phyloP scores from a whole-genome alignment of 2,888 invertebrate genomes.

The Argyresthia albistria region DNA sequence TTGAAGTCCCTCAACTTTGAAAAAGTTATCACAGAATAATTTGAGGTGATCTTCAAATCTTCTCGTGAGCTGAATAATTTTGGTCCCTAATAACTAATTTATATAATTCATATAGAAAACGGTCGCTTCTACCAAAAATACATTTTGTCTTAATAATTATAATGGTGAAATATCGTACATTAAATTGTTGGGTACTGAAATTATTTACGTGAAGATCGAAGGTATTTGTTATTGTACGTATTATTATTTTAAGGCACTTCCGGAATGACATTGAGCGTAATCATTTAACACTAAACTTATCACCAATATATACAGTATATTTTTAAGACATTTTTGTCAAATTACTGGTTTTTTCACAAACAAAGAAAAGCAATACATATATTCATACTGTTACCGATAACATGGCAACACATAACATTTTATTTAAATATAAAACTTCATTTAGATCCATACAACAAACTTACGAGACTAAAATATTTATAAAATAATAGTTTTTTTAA shows the following conservation, averaged over 20 bases:
- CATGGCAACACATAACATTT: constrained; percentile 49
- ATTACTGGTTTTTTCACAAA: constrained; percentile 21
- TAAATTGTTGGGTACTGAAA: background rate
- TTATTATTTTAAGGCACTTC: constrained; percentile 38
- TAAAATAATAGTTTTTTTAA: constrained; percentile 19
- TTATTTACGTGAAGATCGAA: background rate
- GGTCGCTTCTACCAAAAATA: constrained; percentile 18
- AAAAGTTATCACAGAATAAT: constrained; percentile 69
- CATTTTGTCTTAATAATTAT: constrained; percentile 29
- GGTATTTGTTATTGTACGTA: background rate
- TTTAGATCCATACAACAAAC: constrained; percentile 42
- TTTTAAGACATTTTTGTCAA: constrained; percentile 19
- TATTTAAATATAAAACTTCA: constrained; percentile 21
- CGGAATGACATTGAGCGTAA: constrained; percentile 63
- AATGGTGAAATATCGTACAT: constrained; percentile 19
- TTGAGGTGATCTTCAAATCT: constrained; percentile 61
- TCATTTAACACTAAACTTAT: constrained; percentile 16
- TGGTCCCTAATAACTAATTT: constrained; percentile 21
- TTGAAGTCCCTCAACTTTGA: constrained; percentile 65
- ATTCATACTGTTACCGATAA: constrained; percentile 47
- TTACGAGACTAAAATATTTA: constrained; percentile 14
- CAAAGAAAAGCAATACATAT: constrained; percentile 11
- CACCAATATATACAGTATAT: constrained; percentile 25
- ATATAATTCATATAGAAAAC: constrained; percentile 12
- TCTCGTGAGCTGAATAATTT: constrained; percentile 16